phyloP scores from a whole-genome alignment of 2,888 invertebrate species.

The Vanessa cardui region DNA sequence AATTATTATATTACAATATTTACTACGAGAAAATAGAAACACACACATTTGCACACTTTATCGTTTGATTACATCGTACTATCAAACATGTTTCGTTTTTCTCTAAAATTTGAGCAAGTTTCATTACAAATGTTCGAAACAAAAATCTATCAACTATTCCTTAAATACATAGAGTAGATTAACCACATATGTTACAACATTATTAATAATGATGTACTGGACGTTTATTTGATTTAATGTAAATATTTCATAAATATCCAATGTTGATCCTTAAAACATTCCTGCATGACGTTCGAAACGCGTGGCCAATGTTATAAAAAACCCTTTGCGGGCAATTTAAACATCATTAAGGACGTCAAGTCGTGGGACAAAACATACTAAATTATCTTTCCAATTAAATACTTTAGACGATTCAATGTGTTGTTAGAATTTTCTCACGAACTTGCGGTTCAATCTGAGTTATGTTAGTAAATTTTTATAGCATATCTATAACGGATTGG shows the following conservation, averaged over 20 bases:
- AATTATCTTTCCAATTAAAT: constrained; percentile 51
- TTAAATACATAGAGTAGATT: too few relatives aligned
- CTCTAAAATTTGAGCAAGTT: too few relatives aligned
- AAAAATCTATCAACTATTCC: too few relatives aligned
- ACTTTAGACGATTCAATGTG: constrained; percentile 34
- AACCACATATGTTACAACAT: too few relatives aligned
- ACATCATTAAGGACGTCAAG: constrained; percentile 61
- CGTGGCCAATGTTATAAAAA: constrained; percentile 27
- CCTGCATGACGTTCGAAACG: constrained; percentile 12
- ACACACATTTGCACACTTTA: too few relatives aligned
- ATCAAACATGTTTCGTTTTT: too few relatives aligned
- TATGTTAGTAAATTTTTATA: constrained; percentile 32
- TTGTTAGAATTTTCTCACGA: constrained; percentile 36
- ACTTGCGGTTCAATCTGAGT: constrained; percentile 25
- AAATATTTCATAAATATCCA: constrained; percentile 7
- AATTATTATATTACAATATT: background rate
- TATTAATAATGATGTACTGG: too few relatives aligned
- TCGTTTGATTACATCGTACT: background rate
- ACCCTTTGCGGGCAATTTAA: constrained; percentile 48
- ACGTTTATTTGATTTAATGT: background rate
- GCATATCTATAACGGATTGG: constrained; percentile 12
- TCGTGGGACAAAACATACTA: constrained; percentile 52
- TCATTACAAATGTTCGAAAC: too few relatives aligned
- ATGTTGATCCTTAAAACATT: constrained; percentile 19
- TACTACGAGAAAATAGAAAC: background rate